Evolutionary conservation across 2,113 vertebrate genomes (phyloP).

Genomic region (Aramus guarauna): DNA sequence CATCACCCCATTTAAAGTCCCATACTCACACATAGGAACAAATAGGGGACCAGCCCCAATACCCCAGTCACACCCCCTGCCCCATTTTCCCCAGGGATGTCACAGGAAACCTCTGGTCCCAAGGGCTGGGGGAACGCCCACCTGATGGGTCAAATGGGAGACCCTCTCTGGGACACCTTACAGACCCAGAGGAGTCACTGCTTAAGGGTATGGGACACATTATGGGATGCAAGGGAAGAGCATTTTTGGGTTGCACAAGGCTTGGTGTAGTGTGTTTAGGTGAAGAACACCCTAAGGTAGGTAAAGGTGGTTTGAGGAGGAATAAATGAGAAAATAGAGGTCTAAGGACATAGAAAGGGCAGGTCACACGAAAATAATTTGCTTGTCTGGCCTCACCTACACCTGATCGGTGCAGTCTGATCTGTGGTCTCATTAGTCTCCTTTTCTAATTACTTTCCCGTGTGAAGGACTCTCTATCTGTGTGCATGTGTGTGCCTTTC

Average conservation of each 20-base stretch:
- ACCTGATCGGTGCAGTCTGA: neutral
- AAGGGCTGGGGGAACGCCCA: too few relatives aligned
- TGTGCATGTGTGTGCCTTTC: neutral
- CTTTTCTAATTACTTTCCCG: neutral
- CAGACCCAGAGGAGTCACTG: neutral
- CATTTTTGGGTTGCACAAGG: neutral
- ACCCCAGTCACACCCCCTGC: neutral
- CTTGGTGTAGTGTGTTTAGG: neutral
- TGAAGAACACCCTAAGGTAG: neutral
- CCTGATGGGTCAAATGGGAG: neutral
- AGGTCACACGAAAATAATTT: neutral
- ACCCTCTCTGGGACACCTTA: neutral
- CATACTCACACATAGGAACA: neutral
- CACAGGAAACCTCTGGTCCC: fast-evolving
- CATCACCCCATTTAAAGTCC: neutral
- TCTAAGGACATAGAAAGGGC: neutral
- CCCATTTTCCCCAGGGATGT: too few relatives aligned
- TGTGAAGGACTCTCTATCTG: neutral
- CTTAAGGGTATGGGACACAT: neutral
- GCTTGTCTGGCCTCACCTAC: neutral
- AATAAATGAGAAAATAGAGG: neutral
- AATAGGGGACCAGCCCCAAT: fast-evolving
- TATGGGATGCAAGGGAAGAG: neutral
- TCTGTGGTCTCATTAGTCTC: neutral
- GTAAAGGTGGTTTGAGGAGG: neutral